Percentiles rank a stretch among this genome's conserved stretches.
Evolutionary conservation across 2,888 invertebrate species (phyloP).

Genomic region (Drosophila hawaiiensis): DNA sequence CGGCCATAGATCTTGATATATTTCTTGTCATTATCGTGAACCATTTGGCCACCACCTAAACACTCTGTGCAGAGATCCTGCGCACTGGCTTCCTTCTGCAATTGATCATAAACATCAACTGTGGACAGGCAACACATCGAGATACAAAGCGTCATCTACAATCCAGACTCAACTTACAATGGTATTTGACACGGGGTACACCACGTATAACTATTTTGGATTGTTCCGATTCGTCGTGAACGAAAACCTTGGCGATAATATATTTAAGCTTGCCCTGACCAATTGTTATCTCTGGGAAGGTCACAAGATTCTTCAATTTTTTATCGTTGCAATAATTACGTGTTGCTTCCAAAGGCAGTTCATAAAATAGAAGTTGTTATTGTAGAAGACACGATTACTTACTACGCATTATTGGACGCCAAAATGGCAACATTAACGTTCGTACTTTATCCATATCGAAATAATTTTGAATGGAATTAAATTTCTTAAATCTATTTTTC

Average conservation of each 20-base stretch:
- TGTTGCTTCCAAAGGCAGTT: conserved; percentile 17
- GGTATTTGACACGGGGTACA: conserved; percentile 46
- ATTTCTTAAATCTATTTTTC: background rate
- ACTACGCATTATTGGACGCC: conserved; percentile 43
- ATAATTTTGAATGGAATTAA: conserved; percentile 26
- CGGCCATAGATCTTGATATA: conserved; percentile 60
- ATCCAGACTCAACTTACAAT: conserved; percentile 48
- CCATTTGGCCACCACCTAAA: conserved; percentile 59
- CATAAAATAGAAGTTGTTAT: background rate
- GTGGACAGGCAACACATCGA: background rate
- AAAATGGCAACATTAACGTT: conserved; percentile 36
- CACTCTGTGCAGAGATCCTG: conserved; percentile 57
- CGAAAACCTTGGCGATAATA: conserved; percentile 57
- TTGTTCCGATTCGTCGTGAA: conserved; percentile 50
- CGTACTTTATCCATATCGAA: conserved; percentile 46
- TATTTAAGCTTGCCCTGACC: conserved; percentile 59
- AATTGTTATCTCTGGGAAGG: conserved; percentile 45
- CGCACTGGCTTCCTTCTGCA: conserved; percentile 46
- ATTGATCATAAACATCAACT: conserved; percentile 59
- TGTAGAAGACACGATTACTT: background rate
- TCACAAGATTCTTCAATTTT: conserved; percentile 17
- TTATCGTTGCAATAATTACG: conserved; percentile 33
- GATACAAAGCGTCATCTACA: background rate
- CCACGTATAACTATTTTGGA: conserved; percentile 56
- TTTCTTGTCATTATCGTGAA: conserved; percentile 48